Conservation (phyloP, 1,140 invertebrate genomes). For the Formica selysi region DNA sequence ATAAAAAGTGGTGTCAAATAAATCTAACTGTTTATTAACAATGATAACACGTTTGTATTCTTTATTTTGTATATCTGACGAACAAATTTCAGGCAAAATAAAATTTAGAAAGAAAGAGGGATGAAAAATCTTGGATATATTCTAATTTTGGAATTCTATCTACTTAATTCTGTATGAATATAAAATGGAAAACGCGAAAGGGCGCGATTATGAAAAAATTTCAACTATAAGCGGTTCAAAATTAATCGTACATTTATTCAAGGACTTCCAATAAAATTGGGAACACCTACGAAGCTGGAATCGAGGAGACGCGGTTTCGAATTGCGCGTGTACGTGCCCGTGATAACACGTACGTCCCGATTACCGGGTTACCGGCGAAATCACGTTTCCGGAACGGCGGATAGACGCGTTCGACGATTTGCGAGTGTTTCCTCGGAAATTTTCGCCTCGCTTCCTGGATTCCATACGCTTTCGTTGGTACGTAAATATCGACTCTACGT, state of each 20-base stretch:
- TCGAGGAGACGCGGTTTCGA: conserved; percentile 48
- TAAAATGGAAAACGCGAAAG: not conserved
- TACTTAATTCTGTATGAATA: not conserved
- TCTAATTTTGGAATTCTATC: no score
- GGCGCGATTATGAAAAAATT: not conserved
- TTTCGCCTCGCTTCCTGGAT: conserved; percentile 75
- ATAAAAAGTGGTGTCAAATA: no score
- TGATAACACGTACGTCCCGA: conserved; percentile 56
- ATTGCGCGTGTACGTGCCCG: conserved; percentile 47
- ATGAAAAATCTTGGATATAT: no score
- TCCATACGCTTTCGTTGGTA: conserved; percentile 73
- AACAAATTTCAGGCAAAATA: not conserved
- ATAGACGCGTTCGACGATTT: conserved; percentile 75
- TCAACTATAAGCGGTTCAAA: not conserved
- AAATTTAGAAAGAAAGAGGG: not conserved
- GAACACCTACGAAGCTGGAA: conserved; percentile 28
- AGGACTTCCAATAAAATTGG: conserved; percentile 46
- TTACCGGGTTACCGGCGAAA: conserved; percentile 59
- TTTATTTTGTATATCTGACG: not conserved
- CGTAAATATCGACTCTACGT: conserved; percentile 69
- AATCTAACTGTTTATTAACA: no score
- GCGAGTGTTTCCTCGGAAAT: conserved; percentile 77
- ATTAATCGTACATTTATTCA: conserved; percentile 59
- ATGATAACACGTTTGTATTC: no score
- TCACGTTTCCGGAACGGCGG: conserved; percentile 77